Conservation (phyloP, 2,113 vertebrate species). For the Alosa alosa region DNA sequence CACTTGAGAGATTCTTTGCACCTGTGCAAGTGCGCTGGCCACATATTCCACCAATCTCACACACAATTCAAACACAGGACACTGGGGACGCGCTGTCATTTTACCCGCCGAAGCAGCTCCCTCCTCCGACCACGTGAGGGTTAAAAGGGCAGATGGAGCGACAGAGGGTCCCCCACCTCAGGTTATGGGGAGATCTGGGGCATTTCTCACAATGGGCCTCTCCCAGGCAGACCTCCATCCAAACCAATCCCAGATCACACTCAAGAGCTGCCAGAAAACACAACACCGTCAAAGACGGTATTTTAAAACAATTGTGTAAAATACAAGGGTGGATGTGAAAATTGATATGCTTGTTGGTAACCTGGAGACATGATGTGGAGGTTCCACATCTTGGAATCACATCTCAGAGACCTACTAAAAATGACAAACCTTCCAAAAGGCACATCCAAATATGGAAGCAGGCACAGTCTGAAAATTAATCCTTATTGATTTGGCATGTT, state of each 20-base stretch:
- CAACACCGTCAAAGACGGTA: not conserved
- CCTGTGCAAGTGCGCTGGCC: not conserved
- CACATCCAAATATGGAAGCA: constrained; percentile 8
- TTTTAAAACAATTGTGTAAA: not conserved
- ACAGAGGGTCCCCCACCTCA: constrained; percentile 4
- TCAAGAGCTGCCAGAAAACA: not conserved
- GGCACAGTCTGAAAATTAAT: constrained; percentile 6
- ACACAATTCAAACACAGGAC: not conserved
- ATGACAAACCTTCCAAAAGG: not conserved
- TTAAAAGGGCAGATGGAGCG: constrained; percentile 3
- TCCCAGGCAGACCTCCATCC: not conserved
- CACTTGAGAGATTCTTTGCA: not conserved
- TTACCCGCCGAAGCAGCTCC: not conserved
- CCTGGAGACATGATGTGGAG: not conserved
- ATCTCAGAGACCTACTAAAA: not conserved
- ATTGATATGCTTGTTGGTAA: not conserved
- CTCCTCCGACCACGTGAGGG: not conserved
- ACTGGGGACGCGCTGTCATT: not conserved
- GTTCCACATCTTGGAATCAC: not conserved
- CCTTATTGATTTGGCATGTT: constrained; percentile 12
- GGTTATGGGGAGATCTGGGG: not conserved
- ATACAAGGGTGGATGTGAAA: not conserved
- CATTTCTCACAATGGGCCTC: constrained; percentile 4
- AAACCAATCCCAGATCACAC: not conserved
- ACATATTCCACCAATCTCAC: not conserved